Evolutionary conservation across 2,797 vertebrate genomes (phyloP).

Genomic region (Vespertilio murinus): DNA sequence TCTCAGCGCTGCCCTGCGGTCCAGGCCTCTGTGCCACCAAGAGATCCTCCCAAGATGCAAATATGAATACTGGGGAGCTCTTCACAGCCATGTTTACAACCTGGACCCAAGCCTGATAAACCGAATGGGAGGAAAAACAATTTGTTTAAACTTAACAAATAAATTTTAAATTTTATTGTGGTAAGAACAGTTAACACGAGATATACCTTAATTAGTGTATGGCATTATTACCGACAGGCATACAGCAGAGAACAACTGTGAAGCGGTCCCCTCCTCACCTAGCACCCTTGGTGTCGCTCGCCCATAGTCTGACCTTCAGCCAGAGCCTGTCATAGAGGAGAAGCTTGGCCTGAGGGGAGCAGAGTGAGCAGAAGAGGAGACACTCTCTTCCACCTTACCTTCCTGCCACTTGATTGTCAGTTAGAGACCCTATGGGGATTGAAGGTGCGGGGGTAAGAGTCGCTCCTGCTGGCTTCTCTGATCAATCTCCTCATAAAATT

Average conservation of each 20-base stretch:
- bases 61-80: not conserved
- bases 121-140: not conserved
- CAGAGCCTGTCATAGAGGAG: not conserved
- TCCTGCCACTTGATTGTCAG: not conserved
- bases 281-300: not conserved
- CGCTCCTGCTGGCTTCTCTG: not conserved
- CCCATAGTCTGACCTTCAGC: not conserved
- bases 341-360: not conserved
- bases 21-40: fast-evolving
- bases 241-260: not conserved
- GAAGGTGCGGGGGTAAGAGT: fast-evolving
- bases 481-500: not conserved
- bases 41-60: not conserved
- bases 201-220: not conserved
- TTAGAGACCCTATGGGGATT: not conserved
- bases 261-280: not conserved
- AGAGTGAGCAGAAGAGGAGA: not conserved
- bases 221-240: not conserved
- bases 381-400: not conserved
- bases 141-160: not conserved
- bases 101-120: not conserved
- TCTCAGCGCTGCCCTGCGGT: not conserved
- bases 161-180: not conserved
- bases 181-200: not conserved
- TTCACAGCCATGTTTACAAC: not conserved